A percentile compares a stretch with the other conserved stretches of the same genome.
These are phyloP conservation scores for Ernsta delagoae DNA, from an alignment of 2,888 invertebrate species.

Conservation along the genomic window DNA sequence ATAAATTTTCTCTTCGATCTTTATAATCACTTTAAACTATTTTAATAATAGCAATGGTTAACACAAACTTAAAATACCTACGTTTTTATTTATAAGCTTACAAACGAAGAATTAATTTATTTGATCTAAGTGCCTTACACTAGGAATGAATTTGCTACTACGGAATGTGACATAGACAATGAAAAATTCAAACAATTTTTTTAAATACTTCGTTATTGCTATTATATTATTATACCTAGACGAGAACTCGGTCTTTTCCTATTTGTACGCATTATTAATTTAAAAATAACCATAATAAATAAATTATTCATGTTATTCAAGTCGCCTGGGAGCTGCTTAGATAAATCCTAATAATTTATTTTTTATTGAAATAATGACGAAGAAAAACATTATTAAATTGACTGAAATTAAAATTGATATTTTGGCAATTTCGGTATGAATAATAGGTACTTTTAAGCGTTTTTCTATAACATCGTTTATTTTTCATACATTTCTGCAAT, in stretches of 20 bases:
- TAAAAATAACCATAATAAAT: conserved; percentile 19
- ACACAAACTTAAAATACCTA: conserved; percentile 41
- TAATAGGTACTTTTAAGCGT: too few relatives aligned
- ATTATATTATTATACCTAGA: conserved; percentile 35
- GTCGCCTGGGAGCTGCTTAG: conserved; percentile 2
- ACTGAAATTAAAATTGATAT: neutral
- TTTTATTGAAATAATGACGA: neutral
- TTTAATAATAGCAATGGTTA: conserved; percentile 43
- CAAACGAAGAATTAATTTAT: conserved; percentile 60
- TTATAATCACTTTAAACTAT: conserved; percentile 36
- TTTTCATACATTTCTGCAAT: neutral
- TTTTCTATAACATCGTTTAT: too few relatives aligned
- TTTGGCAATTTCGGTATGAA: neutral
- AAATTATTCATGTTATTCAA: conserved; percentile 15
- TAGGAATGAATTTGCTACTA: conserved; percentile 43
- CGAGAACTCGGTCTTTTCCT: conserved; percentile 41
- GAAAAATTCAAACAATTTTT: conserved; percentile 40
- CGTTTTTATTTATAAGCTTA: conserved; percentile 52
- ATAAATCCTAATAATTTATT: neutral
- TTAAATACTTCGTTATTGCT: conserved; percentile 37
- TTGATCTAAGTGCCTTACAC: conserved; percentile 72
- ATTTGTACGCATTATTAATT: conserved; percentile 37
- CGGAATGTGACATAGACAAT: conserved; percentile 31
- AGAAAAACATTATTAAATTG: neutral
- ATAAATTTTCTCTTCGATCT: neutral